These are phyloP conservation scores for Cacoxenus indagator DNA, from an alignment of 2,888 invertebrate species.

Conservation along the genomic window DNA sequence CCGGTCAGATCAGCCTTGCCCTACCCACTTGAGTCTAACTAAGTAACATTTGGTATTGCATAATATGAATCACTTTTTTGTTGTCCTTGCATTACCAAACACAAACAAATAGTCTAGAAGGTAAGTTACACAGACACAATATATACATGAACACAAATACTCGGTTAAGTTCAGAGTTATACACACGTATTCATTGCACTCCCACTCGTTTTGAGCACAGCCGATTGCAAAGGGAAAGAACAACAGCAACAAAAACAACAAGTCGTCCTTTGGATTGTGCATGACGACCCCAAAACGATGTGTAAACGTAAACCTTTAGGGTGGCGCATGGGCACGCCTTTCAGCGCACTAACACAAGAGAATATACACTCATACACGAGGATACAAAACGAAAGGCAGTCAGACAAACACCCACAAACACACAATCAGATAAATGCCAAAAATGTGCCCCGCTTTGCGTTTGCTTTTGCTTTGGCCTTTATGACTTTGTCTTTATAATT, in stretches of 20 bases:
- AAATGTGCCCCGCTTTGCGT: not conserved
- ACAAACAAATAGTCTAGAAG: too few relatives aligned
- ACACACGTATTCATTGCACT: too few relatives aligned
- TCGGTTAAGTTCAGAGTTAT: too few relatives aligned
- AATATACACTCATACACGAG: conserved; percentile 1
- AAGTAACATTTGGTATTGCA: too few relatives aligned
- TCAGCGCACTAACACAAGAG: not conserved
- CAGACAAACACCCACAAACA: conserved; percentile 4
- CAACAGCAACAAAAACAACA: not conserved
- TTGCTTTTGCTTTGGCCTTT: not conserved
- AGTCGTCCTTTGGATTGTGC: not conserved
- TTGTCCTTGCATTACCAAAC: too few relatives aligned
- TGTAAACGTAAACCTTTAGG: conserved; percentile 6
- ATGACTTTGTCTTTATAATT: not conserved
- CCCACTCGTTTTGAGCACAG: not conserved
- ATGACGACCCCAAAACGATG: not conserved
- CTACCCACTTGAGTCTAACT: too few relatives aligned
- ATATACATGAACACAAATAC: too few relatives aligned
- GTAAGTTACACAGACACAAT: too few relatives aligned
- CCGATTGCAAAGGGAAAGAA: not conserved
- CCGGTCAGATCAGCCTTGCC: too few relatives aligned
- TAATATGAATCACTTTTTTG: too few relatives aligned
- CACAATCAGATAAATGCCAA: not conserved
- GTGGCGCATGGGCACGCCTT: conserved; percentile 19
- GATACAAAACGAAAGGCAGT: not conserved